A percentile compares a stretch with the other conserved stretches of the same genome.
phyloP scores from a whole-genome alignment of 2,113 vertebrate genomes.

The Lophotis ruficrista region DNA sequence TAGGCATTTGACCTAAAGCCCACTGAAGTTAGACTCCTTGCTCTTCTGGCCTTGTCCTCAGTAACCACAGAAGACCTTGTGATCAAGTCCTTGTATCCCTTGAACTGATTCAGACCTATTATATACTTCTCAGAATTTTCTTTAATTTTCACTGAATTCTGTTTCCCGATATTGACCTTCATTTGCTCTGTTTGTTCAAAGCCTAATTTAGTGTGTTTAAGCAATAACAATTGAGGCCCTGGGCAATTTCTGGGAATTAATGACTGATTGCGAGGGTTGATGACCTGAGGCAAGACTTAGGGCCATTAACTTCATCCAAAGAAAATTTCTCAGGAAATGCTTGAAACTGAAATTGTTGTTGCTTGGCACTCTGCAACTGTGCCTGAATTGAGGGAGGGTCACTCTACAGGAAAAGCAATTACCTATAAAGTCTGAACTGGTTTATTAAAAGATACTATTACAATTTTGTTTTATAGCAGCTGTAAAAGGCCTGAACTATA shows the following conservation, averaged over 20 bases:
- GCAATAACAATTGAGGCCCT: neutral
- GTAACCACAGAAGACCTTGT: neutral
- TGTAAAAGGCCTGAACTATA: neutral
- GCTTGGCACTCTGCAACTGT: neutral
- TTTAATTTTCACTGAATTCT: neutral
- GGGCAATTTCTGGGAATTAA: constrained; percentile 29
- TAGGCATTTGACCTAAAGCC: neutral
- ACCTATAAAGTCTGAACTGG: neutral
- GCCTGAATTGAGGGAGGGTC: neutral
- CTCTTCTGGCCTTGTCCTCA: neutral
- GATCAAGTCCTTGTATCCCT: neutral
- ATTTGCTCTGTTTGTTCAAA: constrained; percentile 43
- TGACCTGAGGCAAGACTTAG: neutral
- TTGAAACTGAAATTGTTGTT: constrained; percentile 8
- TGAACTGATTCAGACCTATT: neutral
- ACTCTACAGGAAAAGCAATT: neutral
- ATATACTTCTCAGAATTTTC: neutral
- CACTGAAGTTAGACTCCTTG: neutral
- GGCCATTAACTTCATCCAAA: constrained; percentile 20
- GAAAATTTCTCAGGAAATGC: constrained; percentile 38
- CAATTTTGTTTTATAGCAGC: neutral
- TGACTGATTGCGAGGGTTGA: constrained; percentile 44
- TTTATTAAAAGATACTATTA: constrained; percentile 26
- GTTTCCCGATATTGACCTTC: constrained; percentile 26
- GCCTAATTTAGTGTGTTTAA: constrained; percentile 18